Base-by-base conservation (phyloP, 2,888 invertebrate species). In the Molanna angustata region DNA sequence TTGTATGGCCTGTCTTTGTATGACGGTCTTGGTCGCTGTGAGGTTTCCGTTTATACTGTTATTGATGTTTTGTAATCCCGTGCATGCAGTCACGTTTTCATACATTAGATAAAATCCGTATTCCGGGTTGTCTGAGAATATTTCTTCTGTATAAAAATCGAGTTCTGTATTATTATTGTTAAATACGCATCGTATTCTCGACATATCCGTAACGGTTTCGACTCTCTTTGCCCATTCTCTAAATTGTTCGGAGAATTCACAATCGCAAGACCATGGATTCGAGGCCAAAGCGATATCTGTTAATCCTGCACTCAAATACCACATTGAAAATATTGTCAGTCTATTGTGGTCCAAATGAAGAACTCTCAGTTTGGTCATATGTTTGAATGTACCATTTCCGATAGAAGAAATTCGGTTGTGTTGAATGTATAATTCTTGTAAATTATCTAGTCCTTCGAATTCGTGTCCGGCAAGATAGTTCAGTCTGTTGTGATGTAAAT, bases 201-300 rank as follows among this genome's bases (percentile, higher is more conserved):
- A 68, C 48, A 80, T 66, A 68, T 90, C 90, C 51, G 74, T 73
- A 49, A 90, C 84, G 48, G 82, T 80, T 59, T 76, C 82, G 42
- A 85, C 81, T 61, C 82, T 76, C 60, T 82, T 80, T 58, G 86
- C 80, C 87, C 88, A 91, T 67, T 88, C 86, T 61, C 86, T 83
- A 64, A 88, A 83, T 68, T 80, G 80, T 66, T 85, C 84, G 21
- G 85, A 82, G 65, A 85, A 90, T 64, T 86, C 86, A 69, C 91
- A 92, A 64, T 90, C 86, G 70, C 91, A 92, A 47, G 85, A 83
- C 89, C 89, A 91, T 49, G 87, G 87, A 67, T 91, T 91, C 57
- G 78, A 80, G 11, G 83, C 79, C 56, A 90, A 74, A 44, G 81
- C 82, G 62, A 86, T 75, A 69, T 85, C 82, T 53, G 83, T 81